Evolutionary conservation across 2,113 vertebrate genomes (phyloP).

Genomic region (Urocolius indicus): DNA sequence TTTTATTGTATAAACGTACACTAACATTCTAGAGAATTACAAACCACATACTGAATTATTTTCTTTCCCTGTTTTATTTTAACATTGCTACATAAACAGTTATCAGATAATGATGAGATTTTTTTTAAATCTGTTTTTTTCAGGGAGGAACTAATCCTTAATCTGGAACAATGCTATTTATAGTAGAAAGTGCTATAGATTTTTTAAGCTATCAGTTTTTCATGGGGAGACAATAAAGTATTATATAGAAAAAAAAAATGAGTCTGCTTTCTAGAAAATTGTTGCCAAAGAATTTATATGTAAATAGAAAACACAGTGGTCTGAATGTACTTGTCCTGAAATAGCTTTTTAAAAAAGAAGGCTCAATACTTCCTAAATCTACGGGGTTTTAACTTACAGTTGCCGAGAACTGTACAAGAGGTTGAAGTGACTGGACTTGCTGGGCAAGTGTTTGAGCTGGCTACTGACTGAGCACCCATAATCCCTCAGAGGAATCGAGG

Average conservation of each 20-base stretch:
- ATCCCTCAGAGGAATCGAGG: not conserved
- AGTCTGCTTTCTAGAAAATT: slow-evolving; percentile 38
- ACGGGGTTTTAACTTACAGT: not conserved
- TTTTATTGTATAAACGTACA: slow-evolving; percentile 54
- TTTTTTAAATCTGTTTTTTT: slow-evolving; percentile 61
- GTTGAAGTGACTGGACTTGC: slow-evolving; percentile 28
- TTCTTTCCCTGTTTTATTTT: slow-evolving; percentile 57
- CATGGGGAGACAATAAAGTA: slow-evolving; percentile 39
- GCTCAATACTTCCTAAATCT: slow-evolving; percentile 9
- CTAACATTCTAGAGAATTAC: slow-evolving; percentile 56
- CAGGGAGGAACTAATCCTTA: slow-evolving; percentile 66
- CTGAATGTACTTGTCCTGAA: slow-evolving; percentile 61
- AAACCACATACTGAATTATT: slow-evolving; percentile 60
- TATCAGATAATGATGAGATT: slow-evolving; percentile 47
- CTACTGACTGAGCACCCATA: not conserved
- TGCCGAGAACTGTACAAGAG: not conserved
- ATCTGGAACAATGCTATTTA: slow-evolving; percentile 48
- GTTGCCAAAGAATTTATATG: slow-evolving; percentile 67
- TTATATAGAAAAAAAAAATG: slow-evolving; percentile 1
- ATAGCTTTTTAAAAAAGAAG: slow-evolving; percentile 49
- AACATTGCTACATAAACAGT: slow-evolving; percentile 40
- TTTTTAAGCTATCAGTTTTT: slow-evolving; percentile 58
- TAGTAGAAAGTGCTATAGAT: slow-evolving; percentile 42
- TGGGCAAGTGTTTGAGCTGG: slow-evolving; percentile 27
- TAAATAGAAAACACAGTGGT: slow-evolving; percentile 34